phyloP scores from a whole-genome alignment of 2,113 vertebrate genomes.

The Crotophaga sulcirostris region DNA sequence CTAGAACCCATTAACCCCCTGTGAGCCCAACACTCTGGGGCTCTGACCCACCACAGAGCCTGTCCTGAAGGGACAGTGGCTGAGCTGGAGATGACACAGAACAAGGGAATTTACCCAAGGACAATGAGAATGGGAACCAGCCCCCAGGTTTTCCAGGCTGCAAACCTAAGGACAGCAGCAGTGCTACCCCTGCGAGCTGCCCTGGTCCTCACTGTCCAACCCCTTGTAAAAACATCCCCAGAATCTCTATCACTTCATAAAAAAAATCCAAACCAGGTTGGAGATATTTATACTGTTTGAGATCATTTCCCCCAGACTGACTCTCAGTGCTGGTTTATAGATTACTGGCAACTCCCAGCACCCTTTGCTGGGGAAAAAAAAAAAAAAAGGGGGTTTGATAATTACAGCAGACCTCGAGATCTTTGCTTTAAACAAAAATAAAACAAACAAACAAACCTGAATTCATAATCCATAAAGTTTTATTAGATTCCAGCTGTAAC shows the following conservation, averaged over 20 bases:
- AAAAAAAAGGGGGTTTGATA: background rate
- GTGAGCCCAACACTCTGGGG: background rate
- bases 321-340: background rate
- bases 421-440: background rate
- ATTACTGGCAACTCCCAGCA: conserved; percentile 23
- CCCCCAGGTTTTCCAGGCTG: background rate
- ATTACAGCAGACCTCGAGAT: background rate
- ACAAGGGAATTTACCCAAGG: background rate
- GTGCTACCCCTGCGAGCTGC: background rate
- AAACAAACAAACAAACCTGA: background rate
- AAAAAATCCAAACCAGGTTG: background rate
- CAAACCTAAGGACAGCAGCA: background rate
- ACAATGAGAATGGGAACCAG: background rate
- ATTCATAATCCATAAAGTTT: background rate
- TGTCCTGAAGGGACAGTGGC: background rate
- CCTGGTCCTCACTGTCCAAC: background rate
- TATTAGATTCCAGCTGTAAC: background rate
- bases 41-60: background rate
- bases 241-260: background rate
- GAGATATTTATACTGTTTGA: background rate
- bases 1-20: background rate
- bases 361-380: background rate
- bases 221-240: background rate
- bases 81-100: too few relatives aligned
- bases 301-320: conserved; percentile 6